Evolutionary conservation across 1,140 invertebrate species (phyloP).

Genomic region (Choristoneura fumiferana): DNA sequence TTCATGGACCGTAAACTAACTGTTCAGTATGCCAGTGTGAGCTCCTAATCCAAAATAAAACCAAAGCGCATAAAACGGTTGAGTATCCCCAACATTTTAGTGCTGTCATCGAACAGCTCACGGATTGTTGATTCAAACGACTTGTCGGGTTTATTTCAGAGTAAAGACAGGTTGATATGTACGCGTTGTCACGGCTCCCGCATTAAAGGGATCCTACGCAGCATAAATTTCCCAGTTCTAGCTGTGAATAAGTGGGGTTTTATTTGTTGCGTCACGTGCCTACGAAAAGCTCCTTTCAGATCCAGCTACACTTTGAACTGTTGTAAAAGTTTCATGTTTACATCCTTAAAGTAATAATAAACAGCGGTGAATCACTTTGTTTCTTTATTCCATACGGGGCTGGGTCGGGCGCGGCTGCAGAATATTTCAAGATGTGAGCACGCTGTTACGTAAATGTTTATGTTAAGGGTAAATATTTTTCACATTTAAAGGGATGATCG

Average conservation of each 20-base stretch:
- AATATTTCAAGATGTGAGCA: background rate
- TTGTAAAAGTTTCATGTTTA: constrained; percentile 40
- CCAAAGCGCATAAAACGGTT: no score
- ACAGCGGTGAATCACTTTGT: constrained; percentile 12
- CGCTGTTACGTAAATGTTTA: constrained; percentile 6
- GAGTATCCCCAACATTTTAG: background rate
- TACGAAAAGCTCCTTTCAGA: constrained; percentile 38
- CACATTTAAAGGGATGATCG: background rate
- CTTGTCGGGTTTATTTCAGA: constrained; percentile 36
- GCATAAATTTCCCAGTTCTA: constrained; percentile 68
- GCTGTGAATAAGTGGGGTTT: constrained; percentile 73
- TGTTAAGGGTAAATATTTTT: background rate
- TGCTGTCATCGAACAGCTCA: background rate
- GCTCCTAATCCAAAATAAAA: no score
- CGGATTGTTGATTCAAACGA: constrained; percentile 50
- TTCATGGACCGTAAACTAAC: no score
- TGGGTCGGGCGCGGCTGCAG: no score
- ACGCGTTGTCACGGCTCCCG: constrained; percentile 64
- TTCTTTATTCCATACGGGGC: background rate
- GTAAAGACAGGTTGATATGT: constrained; percentile 43
- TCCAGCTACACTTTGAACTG: constrained; percentile 45
- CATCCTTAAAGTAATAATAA: constrained; percentile 25
- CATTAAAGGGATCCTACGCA: constrained; percentile 69
- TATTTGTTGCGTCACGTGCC: constrained; percentile 69
- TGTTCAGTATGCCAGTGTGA: no score